These are phyloP conservation scores for Aptenodytes forsteri DNA, from an alignment of 2,113 vertebrate genomes.

Conservation along the genomic window DNA sequence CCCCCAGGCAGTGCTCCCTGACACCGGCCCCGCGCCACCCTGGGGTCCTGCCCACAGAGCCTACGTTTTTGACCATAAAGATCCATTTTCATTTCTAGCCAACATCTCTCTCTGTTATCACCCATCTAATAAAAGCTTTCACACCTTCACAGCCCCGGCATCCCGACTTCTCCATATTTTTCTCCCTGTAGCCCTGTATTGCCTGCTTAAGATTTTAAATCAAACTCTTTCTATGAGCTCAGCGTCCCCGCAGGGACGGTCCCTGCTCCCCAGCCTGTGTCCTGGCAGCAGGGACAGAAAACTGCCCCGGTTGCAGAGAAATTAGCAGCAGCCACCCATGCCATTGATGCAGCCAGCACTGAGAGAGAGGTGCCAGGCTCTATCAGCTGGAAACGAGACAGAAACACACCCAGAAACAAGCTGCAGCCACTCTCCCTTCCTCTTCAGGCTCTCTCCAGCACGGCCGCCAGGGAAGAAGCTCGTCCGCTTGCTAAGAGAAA, in stretches of 20 bases:
- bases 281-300: neutral
- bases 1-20: fast-evolving
- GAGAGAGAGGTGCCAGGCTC: neutral
- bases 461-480: neutral
- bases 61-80: neutral
- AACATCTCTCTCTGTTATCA: neutral
- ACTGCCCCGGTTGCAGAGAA: neutral
- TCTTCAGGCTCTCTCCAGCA: neutral
- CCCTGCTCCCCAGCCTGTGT: neutral
- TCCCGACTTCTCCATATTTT: neutral
- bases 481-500: fast-evolving
- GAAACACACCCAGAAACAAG: neutral
- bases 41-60: neutral
- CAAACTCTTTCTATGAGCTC: fast-evolving
- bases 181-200: neutral
- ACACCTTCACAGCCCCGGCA: fast-evolving
- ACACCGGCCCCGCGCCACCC: fast-evolving
- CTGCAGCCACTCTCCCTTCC: neutral
- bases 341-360: fast-evolving
- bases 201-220: neutral
- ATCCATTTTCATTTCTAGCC: neutral
- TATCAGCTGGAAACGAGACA: fast-evolving
- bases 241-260: neutral
- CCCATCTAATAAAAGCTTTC: neutral
- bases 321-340: neutral